Conservation (phyloP, 2,888 invertebrate species). For the Anthrax anthrax region DNA sequence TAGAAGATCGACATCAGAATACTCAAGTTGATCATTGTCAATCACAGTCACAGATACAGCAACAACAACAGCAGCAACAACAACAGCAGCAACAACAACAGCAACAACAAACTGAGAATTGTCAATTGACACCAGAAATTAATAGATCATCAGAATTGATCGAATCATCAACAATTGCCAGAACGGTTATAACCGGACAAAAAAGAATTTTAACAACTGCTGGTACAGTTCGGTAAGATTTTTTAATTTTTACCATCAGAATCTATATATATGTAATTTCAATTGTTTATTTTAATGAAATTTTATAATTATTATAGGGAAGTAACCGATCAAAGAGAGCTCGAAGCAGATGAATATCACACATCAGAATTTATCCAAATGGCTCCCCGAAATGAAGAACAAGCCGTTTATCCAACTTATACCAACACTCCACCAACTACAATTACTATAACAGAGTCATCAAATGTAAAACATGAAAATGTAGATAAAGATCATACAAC, state of each 20-base stretch:
- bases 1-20: background rate
- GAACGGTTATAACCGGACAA: slow-evolving; percentile 12
- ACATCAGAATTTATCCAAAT: slow-evolving; percentile 11
- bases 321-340: slow-evolving; percentile 24
- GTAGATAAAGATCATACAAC: slow-evolving; percentile 25
- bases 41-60: slow-evolving; percentile 6
- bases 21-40: background rate
- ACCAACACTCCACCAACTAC: slow-evolving; percentile 9
- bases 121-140: slow-evolving; percentile 17
- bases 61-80: slow-evolving; percentile 15
- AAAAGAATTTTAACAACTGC: slow-evolving; percentile 32
- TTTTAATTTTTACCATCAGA: too few species aligned
- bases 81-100: slow-evolving; percentile 13
- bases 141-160: background rate
- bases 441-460: slow-evolving; percentile 25
- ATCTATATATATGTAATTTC: background rate
- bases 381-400: slow-evolving; percentile 19
- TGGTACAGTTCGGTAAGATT: slow-evolving; percentile 26
- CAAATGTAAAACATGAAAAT: slow-evolving; percentile 27
- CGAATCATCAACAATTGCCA: slow-evolving; percentile 4
- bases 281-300: background rate
- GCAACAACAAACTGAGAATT: slow-evolving; percentile 14
- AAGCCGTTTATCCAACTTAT: slow-evolving; percentile 5
- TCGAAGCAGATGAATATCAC: slow-evolving; percentile 13
- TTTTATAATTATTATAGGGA: slow-evolving; percentile 17